phyloP scores from a whole-genome alignment of 2,113 vertebrate species.

The Tragelaphus scriptus region DNA sequence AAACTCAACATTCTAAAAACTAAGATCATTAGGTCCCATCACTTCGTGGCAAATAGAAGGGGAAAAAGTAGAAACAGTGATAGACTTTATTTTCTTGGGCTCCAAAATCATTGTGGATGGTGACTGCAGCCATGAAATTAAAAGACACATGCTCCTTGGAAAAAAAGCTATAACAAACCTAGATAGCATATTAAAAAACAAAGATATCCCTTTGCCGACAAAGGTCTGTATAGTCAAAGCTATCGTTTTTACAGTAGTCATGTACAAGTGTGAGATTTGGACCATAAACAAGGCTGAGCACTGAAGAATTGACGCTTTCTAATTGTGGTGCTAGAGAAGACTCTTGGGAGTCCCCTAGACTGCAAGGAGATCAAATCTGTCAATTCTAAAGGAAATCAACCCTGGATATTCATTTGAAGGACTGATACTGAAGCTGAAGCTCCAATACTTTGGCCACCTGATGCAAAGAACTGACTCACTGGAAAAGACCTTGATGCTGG shows the following conservation, averaged over 20 bases:
- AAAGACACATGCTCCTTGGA: not conserved
- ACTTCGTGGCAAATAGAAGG: not conserved
- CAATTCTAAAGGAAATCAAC: not conserved
- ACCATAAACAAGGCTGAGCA: not conserved
- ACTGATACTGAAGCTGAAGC: not conserved
- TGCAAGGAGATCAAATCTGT: not conserved
- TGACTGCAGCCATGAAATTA: not conserved
- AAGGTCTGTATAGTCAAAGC: not conserved
- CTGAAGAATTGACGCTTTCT: not conserved
- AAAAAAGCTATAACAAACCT: not conserved
- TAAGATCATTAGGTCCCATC: not conserved
- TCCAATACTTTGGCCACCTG: not conserved
- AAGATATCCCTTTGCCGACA: not conserved
- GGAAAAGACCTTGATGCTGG: not conserved
- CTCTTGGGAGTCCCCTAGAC: not conserved
- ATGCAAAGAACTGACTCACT: not conserved
- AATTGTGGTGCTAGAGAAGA: not conserved
- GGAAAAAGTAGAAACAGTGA: not conserved
- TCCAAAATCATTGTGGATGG: not conserved
- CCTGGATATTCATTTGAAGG: not conserved
- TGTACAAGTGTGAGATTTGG: not conserved
- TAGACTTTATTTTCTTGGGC: not conserved
- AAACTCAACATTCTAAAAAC: not conserved
- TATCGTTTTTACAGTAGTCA: not conserved
- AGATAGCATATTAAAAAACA: not conserved